Conservation (phyloP, 2,797 vertebrate species). For the Cuculus canorus region DNA sequence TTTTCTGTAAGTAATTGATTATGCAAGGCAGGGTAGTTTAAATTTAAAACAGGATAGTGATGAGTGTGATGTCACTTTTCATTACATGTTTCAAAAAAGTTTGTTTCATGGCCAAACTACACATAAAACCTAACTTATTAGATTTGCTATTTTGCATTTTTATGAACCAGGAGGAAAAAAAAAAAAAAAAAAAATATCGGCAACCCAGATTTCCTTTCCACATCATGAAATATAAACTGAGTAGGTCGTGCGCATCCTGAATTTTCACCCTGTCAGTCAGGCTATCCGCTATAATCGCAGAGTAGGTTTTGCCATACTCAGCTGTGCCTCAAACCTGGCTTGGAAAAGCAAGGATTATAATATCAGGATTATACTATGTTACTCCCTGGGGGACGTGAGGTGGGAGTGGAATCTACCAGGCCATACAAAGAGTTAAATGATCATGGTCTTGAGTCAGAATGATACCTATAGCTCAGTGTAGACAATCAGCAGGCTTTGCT, state of each 20-base stretch:
- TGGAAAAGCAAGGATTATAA: not conserved
- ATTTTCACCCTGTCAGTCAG: conserved; percentile 31
- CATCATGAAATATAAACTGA: conserved; percentile 49
- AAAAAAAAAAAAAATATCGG: not conserved
- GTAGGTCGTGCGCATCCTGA: conserved; percentile 9
- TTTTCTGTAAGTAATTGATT: conserved; percentile 77
- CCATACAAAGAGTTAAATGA: not conserved
- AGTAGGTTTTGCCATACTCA: conserved; percentile 45
- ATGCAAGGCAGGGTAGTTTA: conserved; percentile 69
- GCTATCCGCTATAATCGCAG: not conserved
- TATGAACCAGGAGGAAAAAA: conserved; percentile 47
- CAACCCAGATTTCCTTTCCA: conserved; percentile 50
- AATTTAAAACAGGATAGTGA: conserved; percentile 70
- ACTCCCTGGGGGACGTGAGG: not conserved
- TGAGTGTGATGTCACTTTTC: conserved; percentile 73
- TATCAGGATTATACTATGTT: not conserved
- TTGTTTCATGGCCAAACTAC: conserved; percentile 72
- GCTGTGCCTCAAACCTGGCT: conserved; percentile 14
- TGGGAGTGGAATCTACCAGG: not conserved
- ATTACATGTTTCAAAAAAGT: conserved; percentile 69
- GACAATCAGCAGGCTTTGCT: not conserved
- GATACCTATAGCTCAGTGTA: not conserved
- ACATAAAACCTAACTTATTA: conserved; percentile 69
- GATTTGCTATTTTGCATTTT: conserved; percentile 73
- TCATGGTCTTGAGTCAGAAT: accelerated